Evolutionary conservation across 92 coral and sea anemone genomes (phyloP), one percentile per base, ranked within the genome.

Genomic region (Blastomussa wellsi): DNA sequence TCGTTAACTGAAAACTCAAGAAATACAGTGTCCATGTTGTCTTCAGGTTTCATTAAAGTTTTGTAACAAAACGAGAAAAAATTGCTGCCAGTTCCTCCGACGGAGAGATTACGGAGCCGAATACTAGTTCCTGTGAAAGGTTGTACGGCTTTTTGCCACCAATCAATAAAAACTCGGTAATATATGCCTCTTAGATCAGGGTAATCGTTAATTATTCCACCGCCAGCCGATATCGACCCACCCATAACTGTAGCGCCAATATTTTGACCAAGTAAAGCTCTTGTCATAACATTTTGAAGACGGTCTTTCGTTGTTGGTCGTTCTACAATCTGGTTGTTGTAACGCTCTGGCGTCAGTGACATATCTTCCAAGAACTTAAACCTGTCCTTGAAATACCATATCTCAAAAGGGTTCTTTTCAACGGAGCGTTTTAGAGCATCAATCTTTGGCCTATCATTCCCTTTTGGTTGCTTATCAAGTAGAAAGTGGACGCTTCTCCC

Each of bases 1-100:
- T 88, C 91, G 65, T 88, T 88, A 16, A 88, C 85, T 36, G 91
- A 83, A 71, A 88, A 71, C 59, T 88, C 91, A 17, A 88, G 88
- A 19, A 88, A 78, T 16, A 84, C 70, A n/a, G 84, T 38, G 72
- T 88, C 88, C 15, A 48, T 51, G 57, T 47, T 70, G 17, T 83
- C 73, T 38, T 88, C 77, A 10, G 86, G 68, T 41, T 53, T 71
- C 60, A 79, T 32, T 16, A 79, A 66, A 14, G 80, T 53, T 42
- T 79, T 64, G 74, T 77, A 84, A 72, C 91, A 88, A 60, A 38
- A 88, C 32, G 67, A 86, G 49, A 77, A 88, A 79, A 88, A 88
- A 44, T 84, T 79, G 66, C 91, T 88, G 12, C 47, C 38, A 24
- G 91, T 88, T n/a, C 91, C 91, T 17, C 91, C 91, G 60, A 88